Base-by-base conservation (phyloP, 2,888 invertebrate species). In the Proisotoma minuta region DNA sequence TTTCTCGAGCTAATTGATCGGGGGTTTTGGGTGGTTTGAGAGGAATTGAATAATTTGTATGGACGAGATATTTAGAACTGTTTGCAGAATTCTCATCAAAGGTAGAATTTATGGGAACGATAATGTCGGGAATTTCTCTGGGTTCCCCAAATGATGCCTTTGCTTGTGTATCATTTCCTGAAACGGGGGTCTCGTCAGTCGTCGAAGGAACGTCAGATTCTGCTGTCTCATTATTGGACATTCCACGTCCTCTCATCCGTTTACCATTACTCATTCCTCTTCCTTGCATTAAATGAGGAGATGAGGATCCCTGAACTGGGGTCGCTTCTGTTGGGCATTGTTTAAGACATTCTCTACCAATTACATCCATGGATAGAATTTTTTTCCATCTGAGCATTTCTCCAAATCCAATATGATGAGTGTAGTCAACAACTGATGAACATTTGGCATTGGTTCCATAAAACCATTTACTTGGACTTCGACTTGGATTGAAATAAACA, bases 401-500 rank as follows among this genome's bases (percentile, higher is more conserved):
- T n/a, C 64, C 64, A 49, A 58, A 64, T 1, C 39, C 61, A 1
- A 64, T 18, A 50, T 64, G 64, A 40, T 64, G 23, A 1, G 57
- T 28, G 39, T 64, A 64, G 4, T 20, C 2, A 1, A 18, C 28
- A 8, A 51, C 23, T 3, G 29, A 4, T 1, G 59, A 40, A 20
- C 62, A 63, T 15, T 43, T 26, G 15, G 28, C 49, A 39, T 49
- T 59, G 2, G 10, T 15, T 8, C 57, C 39, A 22, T 57, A 28
- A 1, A n/a, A 48, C 60, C 60, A 64, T 23, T 58, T 49, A 12
- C 24, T 64, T 5, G 12, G 22, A 39, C 48, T 43, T 20, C 64
- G 27, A 23, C 58, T 51, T 0, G 60, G 58, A 27, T 58, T 60
- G 1, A 24, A 2, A 49, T 43, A 59, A 47, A 64, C 57, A 23